Percentiles rank a stretch among this genome's conserved stretches.
Conservation (phyloP, 2,888 invertebrate genomes). For the Electrophaes corylata region DNA sequence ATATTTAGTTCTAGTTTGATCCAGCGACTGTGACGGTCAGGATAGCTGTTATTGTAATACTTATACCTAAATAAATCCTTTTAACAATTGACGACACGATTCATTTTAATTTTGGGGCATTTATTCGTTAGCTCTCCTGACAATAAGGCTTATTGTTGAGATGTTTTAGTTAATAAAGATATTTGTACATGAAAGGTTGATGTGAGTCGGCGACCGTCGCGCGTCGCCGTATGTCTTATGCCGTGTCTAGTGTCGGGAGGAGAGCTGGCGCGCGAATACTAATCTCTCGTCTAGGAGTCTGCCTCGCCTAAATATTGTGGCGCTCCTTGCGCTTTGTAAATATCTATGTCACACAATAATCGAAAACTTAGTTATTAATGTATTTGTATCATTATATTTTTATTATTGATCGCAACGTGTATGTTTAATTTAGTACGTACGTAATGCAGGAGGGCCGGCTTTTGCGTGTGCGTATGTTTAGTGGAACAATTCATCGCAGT, state of each 20-base stretch:
- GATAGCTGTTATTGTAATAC: slow-evolving; percentile 67
- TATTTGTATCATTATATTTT: slow-evolving; percentile 84
- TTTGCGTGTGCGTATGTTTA: not conserved
- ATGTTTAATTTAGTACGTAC: slow-evolving; percentile 71
- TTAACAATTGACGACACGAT: slow-evolving; percentile 73
- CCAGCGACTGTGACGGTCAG: slow-evolving; percentile 69
- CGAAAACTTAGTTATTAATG: slow-evolving; percentile 82
- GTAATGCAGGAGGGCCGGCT: slow-evolving; percentile 53
- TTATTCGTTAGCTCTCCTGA: slow-evolving; percentile 75
- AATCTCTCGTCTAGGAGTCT: slow-evolving; percentile 63
- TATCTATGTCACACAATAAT: slow-evolving; percentile 84
- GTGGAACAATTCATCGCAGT: not conserved
- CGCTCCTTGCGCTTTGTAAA: slow-evolving; percentile 82
- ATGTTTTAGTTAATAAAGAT: slow-evolving; percentile 81
- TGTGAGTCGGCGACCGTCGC: slow-evolving; percentile 34
- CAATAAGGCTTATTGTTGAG: slow-evolving; percentile 63
- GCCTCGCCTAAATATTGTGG: slow-evolving; percentile 74
- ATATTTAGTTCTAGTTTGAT: slow-evolving; percentile 60
- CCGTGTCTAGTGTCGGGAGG: slow-evolving; percentile 21
- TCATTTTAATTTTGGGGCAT: slow-evolving; percentile 71
- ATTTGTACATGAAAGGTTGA: slow-evolving; percentile 53
- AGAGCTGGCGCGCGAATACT: slow-evolving; percentile 37
- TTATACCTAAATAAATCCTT: slow-evolving; percentile 43
- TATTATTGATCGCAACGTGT: slow-evolving; percentile 82
- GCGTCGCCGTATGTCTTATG: no score